Conservation (phyloP, 1,140 invertebrate species). For the Tenebrio molitor region DNA sequence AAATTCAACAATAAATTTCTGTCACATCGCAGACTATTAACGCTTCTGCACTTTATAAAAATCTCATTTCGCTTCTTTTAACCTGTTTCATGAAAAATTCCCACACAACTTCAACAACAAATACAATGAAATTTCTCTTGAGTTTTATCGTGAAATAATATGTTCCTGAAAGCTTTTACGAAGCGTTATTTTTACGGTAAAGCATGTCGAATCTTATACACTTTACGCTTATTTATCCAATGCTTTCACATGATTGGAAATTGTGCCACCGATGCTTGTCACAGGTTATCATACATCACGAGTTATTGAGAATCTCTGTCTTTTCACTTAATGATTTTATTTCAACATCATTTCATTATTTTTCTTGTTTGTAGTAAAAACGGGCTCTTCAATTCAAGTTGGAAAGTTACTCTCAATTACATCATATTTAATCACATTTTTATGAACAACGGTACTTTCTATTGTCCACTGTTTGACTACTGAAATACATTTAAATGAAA, state of each 20-base stretch:
- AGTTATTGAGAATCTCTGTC: neutral
- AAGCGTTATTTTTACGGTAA: slow-evolving; percentile 2
- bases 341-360: neutral
- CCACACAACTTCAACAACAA: neutral
- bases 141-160: slow-evolving; percentile 22
- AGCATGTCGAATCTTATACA: slow-evolving; percentile 34
- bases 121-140: slow-evolving; percentile 11
- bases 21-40: neutral
- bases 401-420: neutral
- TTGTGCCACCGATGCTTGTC: slow-evolving; percentile 13
- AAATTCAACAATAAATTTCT: neutral
- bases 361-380: no score
- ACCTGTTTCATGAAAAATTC: slow-evolving; percentile 2
- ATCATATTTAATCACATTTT: neutral
- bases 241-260: slow-evolving; percentile 17
- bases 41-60: no score
- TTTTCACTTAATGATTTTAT: neutral
- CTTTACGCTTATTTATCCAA: slow-evolving; percentile 22
- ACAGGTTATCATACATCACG: slow-evolving; percentile 11
- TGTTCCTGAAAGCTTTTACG: slow-evolving; percentile 33
- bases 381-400: neutral
- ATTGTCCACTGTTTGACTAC: neutral
- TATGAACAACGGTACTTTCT: neutral
- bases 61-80: neutral
- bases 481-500: neutral